Evolutionary conservation across 2,797 vertebrate species (phyloP), one percentile per base, ranked within the genome.

Genomic region (Crenuchus spilurus): DNA sequence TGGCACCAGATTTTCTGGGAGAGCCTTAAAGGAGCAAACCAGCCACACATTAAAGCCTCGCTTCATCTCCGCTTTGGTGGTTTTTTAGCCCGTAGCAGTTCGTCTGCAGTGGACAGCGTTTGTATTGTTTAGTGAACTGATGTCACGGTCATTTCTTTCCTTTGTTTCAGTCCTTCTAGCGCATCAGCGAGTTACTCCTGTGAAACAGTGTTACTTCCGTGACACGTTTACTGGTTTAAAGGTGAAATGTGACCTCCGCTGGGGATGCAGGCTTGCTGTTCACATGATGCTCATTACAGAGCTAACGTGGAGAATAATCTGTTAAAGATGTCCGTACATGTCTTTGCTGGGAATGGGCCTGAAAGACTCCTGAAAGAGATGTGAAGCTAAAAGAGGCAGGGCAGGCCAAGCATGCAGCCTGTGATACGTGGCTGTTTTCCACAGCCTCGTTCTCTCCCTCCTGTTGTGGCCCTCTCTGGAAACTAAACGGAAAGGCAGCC

Each of bases 361-460:
- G 70, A n/a, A n/a, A n/a, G n/a, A n/a, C 73, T 67, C 35, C 77
- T 84, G 82, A 62, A 51, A 75, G 75, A 80, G 70, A 76, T 58
- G 37, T 39, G 73, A 76, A 78, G 75, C 44, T 76, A 72, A 52
- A 75, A 54, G 58, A 78, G 48, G 86, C 82, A 79, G 82, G 69
- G 83, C 77, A 82, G 88, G 84, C 84, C 86, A 81, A 62, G 42
- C 82, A 48, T 70, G 71, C 78, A 69, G 85, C 84, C 84, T 86
- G 86, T 89, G 89, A 91, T 87, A 91, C 87, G 86, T 91, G 91
- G 87, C 89, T 87, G 87, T 91, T 92, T 90, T 92, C 89, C 90
- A 88, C 77, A 65, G 83, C 80, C 80, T 75, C 66, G 81, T 78
- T 78, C 84, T 84, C 78, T 84, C 75, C 76, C 84, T 73, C 75